Evolutionary conservation across 2,888 invertebrate genomes (phyloP), one percentile per base, ranked within the genome.

Genomic region (Megamerina dolium): DNA sequence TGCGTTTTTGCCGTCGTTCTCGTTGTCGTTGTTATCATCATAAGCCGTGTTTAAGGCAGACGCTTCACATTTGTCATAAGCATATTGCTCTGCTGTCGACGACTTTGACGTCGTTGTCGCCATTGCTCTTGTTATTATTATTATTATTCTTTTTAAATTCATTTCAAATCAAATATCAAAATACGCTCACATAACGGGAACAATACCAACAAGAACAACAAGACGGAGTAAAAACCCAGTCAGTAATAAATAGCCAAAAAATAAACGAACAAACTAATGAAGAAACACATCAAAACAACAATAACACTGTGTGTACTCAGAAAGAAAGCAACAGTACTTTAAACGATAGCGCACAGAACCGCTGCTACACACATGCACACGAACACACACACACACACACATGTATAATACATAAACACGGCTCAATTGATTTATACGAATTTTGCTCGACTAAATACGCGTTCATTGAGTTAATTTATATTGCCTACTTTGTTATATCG

Each of bases 21-120:
- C 27, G 34, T 19, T 27, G 26, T 39, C 26, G 39, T 26, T 26
- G 34, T 20, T 40, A 21, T 37, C 27, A 27, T 37, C 17, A 17
- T 37, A 18, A 19, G 37, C 13, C n/a, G 23, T 23, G 37, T 13
- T 9, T 13, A 13, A 31, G 10, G 13, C n/a, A n/a, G 10, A 31
- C 31, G 8, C 31, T 9, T 12, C 16, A 13, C 13, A 14, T 31
- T 31, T 13, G 13, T 13, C 13, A 31, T 9, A 31, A 12, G n/a
- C 16, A 13, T 31, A n/a, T 14, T 14, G 16, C 9, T 31, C 9
- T 9, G n/a, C 16, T 31, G n/a, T 9, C 13, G n/a, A n/a, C 16
- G 31, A 10, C 8, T 8, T 31, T 31, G 10, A 9, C 13, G 31
- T 3, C 8, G 31, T 14, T 9, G 31, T 13, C 16, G 31, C 31